A percentile compares a stretch with the other conserved stretches of the same genome.
These are phyloP conservation scores for Clarias platycephalus DNA, from an alignment of 2,797 vertebrate genomes.

Conservation along the genomic window DNA sequence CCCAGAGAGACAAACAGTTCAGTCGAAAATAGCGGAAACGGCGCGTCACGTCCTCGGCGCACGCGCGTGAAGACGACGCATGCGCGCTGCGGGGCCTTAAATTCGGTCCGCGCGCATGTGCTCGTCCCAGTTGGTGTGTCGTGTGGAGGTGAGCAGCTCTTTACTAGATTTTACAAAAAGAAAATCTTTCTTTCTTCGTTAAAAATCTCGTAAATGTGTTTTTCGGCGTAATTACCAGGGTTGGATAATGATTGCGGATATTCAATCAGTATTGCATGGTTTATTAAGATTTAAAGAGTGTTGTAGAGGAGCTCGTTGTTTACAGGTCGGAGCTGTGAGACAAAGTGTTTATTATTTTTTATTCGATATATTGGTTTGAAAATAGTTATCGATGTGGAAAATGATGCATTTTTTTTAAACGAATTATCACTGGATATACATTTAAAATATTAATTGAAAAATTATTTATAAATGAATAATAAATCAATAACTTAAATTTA, in stretches of 20 bases:
- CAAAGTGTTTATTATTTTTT: too few species aligned
- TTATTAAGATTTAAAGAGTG: neutral
- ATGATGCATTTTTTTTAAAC: too few species aligned
- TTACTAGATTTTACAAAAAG: accelerated
- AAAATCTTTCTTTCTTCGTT: too few species aligned
- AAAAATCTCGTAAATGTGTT: too few species aligned
- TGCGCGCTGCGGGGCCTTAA: neutral
- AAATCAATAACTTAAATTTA: too few species aligned
- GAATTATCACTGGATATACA: too few species aligned
- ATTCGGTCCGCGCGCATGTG: neutral
- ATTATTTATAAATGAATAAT: too few species aligned
- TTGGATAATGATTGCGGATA: accelerated
- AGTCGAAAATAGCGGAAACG: constrained; percentile 4
- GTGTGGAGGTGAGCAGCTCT: neutral
- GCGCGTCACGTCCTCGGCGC: neutral
- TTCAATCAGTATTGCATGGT: too few species aligned
- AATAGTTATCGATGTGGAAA: neutral
- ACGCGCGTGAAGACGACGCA: neutral
- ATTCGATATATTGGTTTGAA: neutral
- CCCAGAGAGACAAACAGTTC: neutral
- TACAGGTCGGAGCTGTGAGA: neutral
- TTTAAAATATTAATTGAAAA: too few species aligned
- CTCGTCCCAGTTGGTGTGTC: neutral
- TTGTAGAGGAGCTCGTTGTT: neutral
- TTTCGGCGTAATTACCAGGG: too few species aligned